Evolutionary conservation across 2,888 invertebrate species (phyloP), one percentile per base, ranked within the genome.

Genomic region (Acanthosoma haemorrhoidale): DNA sequence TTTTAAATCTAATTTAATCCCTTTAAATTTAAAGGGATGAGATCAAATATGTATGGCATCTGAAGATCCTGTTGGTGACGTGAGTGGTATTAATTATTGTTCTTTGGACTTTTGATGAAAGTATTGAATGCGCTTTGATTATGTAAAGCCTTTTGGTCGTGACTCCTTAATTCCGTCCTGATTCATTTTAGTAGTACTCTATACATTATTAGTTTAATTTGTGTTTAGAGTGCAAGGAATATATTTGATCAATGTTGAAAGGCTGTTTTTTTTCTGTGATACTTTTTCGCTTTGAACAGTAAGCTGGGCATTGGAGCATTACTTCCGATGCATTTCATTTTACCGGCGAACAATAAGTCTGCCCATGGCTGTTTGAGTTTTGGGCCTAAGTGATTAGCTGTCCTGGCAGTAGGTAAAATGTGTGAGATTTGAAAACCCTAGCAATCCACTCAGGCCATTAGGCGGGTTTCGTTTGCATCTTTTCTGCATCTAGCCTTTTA

Each of bases 401-500:
- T 25, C 25, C 51, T 25, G 25, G 18, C 25, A 21, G 25, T 11
- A 43, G 43, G 43, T 21, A 9, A 51, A 25, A 51, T 51, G 51
- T 51, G 51, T 13, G 51, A 25, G 51, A 51, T 51, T 13, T 21
- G 25, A n/a, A 51, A 21, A 51, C 11, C 18, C 41, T 9, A 32
- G 13, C 61, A 61, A 61, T 61, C 61, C 61, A 61, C 32, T 61
- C 61, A 61, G 13, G n/a, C 41, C 16, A 41, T 41, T 41, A 41
- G 11, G 34, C 9, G 21, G 38, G 36, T 18, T n/a, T 61, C 34
- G 61, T 61, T 61, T 61, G 61, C 61, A 61, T 61, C 61, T 25
- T 25, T 25, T n/a, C 61, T n/a, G n/a, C 34, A 61, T 36, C 51
- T 25, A 51, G 21, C 67, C 67, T 67, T 67, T 67, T 67, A 67